Evolutionary conservation across 1,140 invertebrate species (phyloP).

Genomic region (Trialeurodes vaporariorum): DNA sequence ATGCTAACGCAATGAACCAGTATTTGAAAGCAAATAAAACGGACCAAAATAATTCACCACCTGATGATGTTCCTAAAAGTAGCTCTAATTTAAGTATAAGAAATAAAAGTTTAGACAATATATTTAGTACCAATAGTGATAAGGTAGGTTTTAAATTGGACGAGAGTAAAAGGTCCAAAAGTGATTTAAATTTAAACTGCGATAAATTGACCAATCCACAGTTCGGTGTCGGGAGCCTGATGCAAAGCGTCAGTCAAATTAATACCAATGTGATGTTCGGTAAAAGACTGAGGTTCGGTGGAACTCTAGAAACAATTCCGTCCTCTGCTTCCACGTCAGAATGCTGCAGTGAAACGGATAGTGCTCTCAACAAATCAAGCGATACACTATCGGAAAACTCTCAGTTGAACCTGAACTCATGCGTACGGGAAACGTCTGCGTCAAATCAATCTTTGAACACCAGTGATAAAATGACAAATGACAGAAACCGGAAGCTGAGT

Average conservation of each 20-base stretch:
- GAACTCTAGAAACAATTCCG: not conserved
- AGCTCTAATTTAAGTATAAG: not conserved
- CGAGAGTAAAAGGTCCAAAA: not conserved
- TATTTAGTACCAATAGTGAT: not conserved
- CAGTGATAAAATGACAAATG: not conserved
- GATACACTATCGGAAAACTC: conserved; percentile 22
- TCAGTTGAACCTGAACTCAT: conserved; percentile 7
- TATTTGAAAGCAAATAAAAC: conserved; percentile 4
- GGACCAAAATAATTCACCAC: not conserved
- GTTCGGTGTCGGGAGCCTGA: not conserved
- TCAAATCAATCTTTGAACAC: not conserved
- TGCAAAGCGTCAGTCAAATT: not conserved
- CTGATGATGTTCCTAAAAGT: not conserved
- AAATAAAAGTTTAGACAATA: conserved; percentile 7
- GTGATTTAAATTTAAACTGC: not conserved
- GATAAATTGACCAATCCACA: not conserved
- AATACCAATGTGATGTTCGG: not conserved
- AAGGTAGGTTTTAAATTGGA: not conserved
- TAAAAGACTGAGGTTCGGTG: not conserved
- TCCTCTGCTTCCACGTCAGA: not conserved
- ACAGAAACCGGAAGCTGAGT: conserved; percentile 27
- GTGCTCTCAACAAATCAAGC: conserved; percentile 21
- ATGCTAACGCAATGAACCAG: conserved; percentile 20
- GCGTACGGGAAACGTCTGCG: no score
- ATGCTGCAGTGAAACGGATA: not conserved